Percentiles rank a stretch among this genome's conserved stretches.
phyloP scores from a whole-genome alignment of 2,113 vertebrate genomes.

The Cephalopholis sonnerati region DNA sequence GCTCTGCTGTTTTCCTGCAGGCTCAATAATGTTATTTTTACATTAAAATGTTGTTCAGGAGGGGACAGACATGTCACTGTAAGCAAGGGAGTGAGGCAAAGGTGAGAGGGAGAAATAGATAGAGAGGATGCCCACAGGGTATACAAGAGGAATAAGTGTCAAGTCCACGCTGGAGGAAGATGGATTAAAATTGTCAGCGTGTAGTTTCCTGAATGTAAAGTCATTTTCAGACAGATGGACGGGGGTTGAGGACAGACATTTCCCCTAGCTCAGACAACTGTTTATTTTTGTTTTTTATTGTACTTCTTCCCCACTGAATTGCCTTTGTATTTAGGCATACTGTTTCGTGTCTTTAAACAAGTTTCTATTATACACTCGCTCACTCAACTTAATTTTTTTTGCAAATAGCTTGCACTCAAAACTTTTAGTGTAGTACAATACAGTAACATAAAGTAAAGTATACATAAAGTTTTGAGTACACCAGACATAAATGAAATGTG shows the following conservation, averaged over 20 bases:
- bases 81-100: constrained; percentile 43
- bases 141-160: constrained; percentile 61
- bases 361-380: too few species aligned
- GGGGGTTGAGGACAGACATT: not conserved
- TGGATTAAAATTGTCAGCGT: constrained; percentile 75
- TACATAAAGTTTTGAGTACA: too few species aligned
- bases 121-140: constrained; percentile 53
- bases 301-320: not conserved
- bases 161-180: constrained; percentile 63
- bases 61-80: constrained; percentile 26
- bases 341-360: not conserved
- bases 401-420: too few species aligned
- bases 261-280: not conserved
- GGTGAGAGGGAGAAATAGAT: constrained; percentile 56
- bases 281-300: not conserved
- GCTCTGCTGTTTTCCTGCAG: constrained; percentile 17
- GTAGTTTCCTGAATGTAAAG: constrained; percentile 63
- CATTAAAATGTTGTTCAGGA: constrained; percentile 30
- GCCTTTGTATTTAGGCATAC: not conserved
- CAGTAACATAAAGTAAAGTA: too few species aligned
- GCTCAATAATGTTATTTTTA: constrained; percentile 36
- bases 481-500: too few species aligned
- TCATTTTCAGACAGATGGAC: constrained; percentile 31
- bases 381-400: too few species aligned
- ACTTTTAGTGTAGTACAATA: too few species aligned